Evolutionary conservation across 2,888 invertebrate genomes (phyloP).

Genomic region (Latheticus oryzae): DNA sequence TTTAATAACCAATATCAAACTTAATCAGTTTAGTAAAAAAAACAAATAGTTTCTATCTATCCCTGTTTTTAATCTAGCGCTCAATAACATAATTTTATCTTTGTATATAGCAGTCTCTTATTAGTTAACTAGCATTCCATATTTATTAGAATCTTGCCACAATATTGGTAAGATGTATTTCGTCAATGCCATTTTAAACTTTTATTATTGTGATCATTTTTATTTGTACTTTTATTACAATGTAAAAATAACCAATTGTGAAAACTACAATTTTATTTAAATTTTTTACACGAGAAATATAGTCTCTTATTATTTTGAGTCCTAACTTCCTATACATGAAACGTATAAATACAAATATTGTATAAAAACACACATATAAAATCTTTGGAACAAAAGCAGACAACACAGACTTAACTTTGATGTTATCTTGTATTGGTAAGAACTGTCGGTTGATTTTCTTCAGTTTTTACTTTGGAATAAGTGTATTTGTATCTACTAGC

Average conservation of each 20-base stretch:
- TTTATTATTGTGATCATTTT: slow-evolving; percentile 30
- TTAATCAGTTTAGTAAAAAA: too few relatives aligned
- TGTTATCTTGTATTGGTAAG: slow-evolving; percentile 39
- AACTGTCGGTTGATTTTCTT: slow-evolving; percentile 33
- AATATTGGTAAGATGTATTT: not conserved
- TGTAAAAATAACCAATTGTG: slow-evolving; percentile 28
- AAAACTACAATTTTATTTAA: slow-evolving; percentile 32
- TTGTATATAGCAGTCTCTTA: too few relatives aligned
- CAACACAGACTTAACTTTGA: too few relatives aligned
- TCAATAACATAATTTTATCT: too few relatives aligned
- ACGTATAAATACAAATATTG: slow-evolving; percentile 1
- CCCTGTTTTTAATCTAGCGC: too few relatives aligned
- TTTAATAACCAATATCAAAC: too few relatives aligned
- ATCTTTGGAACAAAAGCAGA: slow-evolving; percentile 33
- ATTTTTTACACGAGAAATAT: slow-evolving; percentile 19
- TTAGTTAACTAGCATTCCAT: too few relatives aligned
- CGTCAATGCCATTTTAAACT: slow-evolving; percentile 18
- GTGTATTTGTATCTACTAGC: slow-evolving; percentile 62
- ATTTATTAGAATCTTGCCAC: slow-evolving; percentile 17
- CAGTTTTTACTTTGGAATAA: slow-evolving; percentile 60
- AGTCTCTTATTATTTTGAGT: slow-evolving; percentile 8
- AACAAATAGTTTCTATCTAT: too few relatives aligned
- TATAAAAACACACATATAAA: slow-evolving; percentile 7
- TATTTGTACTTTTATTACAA: slow-evolving; percentile 17
- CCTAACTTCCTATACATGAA: slow-evolving; percentile 1